Conservation (phyloP, 2,888 invertebrate species). For the Blastobasis lacticolella region DNA sequence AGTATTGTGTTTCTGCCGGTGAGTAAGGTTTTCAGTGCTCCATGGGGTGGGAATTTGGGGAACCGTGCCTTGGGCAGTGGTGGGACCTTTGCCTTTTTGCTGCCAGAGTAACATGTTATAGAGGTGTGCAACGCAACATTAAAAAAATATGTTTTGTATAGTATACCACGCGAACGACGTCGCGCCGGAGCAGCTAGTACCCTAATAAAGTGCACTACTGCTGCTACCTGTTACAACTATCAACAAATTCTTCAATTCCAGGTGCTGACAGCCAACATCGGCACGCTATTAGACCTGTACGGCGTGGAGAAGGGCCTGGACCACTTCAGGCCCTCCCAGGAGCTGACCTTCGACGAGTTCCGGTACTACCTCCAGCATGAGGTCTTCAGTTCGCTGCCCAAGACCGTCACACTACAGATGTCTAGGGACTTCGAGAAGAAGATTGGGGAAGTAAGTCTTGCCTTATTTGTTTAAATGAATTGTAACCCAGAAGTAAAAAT, state of each 20-base stretch:
- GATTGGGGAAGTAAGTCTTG: constrained; percentile 76
- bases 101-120: too few species aligned
- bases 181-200: neutral
- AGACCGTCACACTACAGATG: constrained; percentile 71
- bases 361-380: constrained; percentile 84
- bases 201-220: too few species aligned
- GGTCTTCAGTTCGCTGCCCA: constrained; percentile 80
- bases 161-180: neutral
- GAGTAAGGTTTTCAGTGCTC: too few species aligned
- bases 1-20: too few species aligned
- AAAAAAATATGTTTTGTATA: neutral
- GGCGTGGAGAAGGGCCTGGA: constrained; percentile 87
- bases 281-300: constrained; percentile 83
- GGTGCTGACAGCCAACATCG: constrained; percentile 89
- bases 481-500: too few species aligned
- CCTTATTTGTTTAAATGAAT: neutral
- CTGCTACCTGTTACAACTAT: too few species aligned
- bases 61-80: too few species aligned
- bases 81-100: too few species aligned
- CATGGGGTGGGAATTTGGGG: too few species aligned
- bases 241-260: constrained; percentile 36
- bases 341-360: constrained; percentile 83
- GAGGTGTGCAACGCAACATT: too few species aligned
- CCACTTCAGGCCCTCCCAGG: constrained; percentile 80
- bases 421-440: constrained; percentile 77